Base-by-base conservation (phyloP, 1,140 invertebrate genomes). In the Zaprionus tsacasi region DNA sequence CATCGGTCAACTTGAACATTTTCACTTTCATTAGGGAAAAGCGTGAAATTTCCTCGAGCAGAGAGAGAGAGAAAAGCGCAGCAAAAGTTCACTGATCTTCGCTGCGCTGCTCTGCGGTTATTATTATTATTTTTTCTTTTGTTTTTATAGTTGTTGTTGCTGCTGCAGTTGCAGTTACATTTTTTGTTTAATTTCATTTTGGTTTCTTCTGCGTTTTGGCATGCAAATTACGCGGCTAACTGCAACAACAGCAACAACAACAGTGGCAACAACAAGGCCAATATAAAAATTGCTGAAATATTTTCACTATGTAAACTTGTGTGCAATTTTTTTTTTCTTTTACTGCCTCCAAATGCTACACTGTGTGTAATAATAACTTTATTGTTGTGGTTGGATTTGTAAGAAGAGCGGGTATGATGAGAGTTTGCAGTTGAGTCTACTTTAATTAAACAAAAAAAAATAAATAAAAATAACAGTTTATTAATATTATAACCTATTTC, bases 201-300 rank as follows among this genome's bases (percentile, higher is more conserved):
- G 77, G 82, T 87, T 66, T 87, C 87, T 83, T 27, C 70, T 85
- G 81, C 74, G 57, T 83, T 83, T 86, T 78, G 85, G 83, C 85
- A 87, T 87, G 80, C 77, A 87, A 87, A 87, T 87, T 88, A 72
- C 70, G 71, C 71, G 76, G 56, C 57, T 36, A 68, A 60, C 38
- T 73, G 64, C 70, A 57, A 55, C 71, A 68, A 40, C 59, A 61
- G 17, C 52, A 35, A 30, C 27, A 30, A 30, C 27, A 30, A 30
- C 1, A 6, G 27, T 30, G 27, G 27, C 67, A 21, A 38, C 33
- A 60, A 61, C 35, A 65, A 66, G 70, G 78, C 75, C 70, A 87
- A 64, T 73, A 79, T 73, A 79, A 68, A 82, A 76, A 77, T 73
- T 74, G 69, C 57, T 88, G 63, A 83, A 88, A 82, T 79, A 88